A percentile compares a stretch with the other conserved stretches of the same genome.
These are phyloP conservation scores for Hiodon tergisus DNA, from an alignment of 2,113 vertebrate species.

Conservation along the genomic window DNA sequence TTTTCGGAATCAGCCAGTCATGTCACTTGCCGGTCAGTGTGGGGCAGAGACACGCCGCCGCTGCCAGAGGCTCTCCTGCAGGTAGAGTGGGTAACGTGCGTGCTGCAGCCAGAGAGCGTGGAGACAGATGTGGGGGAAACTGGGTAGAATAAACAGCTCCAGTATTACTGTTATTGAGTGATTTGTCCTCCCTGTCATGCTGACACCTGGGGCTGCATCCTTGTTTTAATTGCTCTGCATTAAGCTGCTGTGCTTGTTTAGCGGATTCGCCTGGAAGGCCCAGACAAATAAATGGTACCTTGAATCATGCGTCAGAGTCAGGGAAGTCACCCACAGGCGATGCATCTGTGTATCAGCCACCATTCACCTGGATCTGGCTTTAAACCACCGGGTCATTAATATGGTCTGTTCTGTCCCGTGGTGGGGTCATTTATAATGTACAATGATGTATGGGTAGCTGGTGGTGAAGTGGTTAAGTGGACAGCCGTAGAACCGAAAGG, in stretches of 20 bases:
- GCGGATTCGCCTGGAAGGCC: slow-evolving; percentile 47
- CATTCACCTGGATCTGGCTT: slow-evolving; percentile 2
- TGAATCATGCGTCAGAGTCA: slow-evolving; percentile 34
- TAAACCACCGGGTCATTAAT: slow-evolving; percentile 17
- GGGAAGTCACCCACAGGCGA: slow-evolving; percentile 16
- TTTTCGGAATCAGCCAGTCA: too few species aligned
- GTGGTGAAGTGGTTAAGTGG: too few species aligned
- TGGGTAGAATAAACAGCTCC: slow-evolving; percentile 7
- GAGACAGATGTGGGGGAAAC: neutral
- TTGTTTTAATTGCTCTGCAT: slow-evolving; percentile 56
- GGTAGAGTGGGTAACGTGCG: too few species aligned
- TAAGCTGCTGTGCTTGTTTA: slow-evolving; percentile 46
- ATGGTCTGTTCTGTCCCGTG: slow-evolving; percentile 5
- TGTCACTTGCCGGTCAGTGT: too few species aligned
- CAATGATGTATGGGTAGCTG: neutral
- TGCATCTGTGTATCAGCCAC: neutral
- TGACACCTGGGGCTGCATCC: slow-evolving; percentile 49
- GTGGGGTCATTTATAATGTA: slow-evolving; percentile 15
- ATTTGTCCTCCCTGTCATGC: slow-evolving; percentile 45
- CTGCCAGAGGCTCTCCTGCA: too few species aligned
- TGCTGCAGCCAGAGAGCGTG: neutral
- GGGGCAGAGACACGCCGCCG: too few species aligned
- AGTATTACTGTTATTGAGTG: slow-evolving; percentile 30
- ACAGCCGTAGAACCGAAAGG: too few species aligned
- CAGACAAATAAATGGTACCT: slow-evolving; percentile 49